Base-by-base conservation (phyloP, 2,113 vertebrate species). In the Neogale vison region DNA sequence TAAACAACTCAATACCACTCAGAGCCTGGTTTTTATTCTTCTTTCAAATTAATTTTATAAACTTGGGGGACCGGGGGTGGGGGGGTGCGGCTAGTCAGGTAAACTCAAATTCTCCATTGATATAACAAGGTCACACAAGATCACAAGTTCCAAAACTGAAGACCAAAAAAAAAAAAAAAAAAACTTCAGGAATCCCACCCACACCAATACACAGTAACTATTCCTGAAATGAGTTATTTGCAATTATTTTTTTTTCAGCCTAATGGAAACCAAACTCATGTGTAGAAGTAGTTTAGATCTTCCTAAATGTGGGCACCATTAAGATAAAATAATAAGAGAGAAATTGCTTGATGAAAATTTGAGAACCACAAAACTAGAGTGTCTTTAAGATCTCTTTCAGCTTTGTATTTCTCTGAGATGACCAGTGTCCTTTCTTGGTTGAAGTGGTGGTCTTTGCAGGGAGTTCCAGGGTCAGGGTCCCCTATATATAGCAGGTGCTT, bases 41-140 rank as follows among this genome's bases (percentile, higher is more conserved):
- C 63, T 97, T 97, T 93, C 79, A 82, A 47, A 92, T 31, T 72
- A 88, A 95, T 59, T 67, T 31, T 85, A 20, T 74, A 76, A 90
- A 52, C 39, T 45, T 7, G 29, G 4, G 18, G 21, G 4, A 8
- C 15, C 2, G 12, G 13, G 1, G 21, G 4, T 0, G 3, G 2
- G 14, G 9, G 11, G 5, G 52, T 0, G 0, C 17, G 6, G 15
- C 1, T 7, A 67, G 29, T 82, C 63, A 21, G 39, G 59, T 55
- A 90, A 63, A 8, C 26, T 86, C 36, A 50, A 52, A 79, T 76
- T 50, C 24, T 61, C 92, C 57, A 77, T 4, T 57, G 63, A 71
- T 47, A 63, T 3, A 88, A 87, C n/a, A 89, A 94, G 57, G 7
- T 63, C 61, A 79, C 39, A 55, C 9, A 18, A 82, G 36, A 89